Conservation (phyloP, 2,797 vertebrate species). For the Zenarchopterus dispar region DNA sequence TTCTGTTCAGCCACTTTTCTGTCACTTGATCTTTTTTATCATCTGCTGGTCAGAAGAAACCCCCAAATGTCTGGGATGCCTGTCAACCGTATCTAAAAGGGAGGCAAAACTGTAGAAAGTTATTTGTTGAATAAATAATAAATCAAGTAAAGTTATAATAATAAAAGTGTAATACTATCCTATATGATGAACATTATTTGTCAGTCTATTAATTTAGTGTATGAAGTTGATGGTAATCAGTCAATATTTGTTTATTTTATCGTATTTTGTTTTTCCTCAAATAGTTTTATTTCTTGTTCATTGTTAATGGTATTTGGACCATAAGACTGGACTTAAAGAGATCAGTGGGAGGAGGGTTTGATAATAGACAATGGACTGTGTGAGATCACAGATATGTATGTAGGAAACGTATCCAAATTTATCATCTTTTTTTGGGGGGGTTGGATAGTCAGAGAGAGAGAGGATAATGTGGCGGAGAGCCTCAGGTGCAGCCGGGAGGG, state of each 20-base stretch:
- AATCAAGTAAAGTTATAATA: slow-evolving; percentile 14
- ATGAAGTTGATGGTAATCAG: too few relatives aligned
- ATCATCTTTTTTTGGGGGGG: slow-evolving; percentile 77
- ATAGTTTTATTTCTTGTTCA: background rate
- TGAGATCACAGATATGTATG: slow-evolving; percentile 77
- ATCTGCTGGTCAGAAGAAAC: slow-evolving; percentile 78
- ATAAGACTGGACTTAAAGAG: background rate
- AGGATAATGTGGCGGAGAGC: slow-evolving; percentile 72
- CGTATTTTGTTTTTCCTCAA: background rate
- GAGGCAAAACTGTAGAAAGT: slow-evolving; percentile 82
- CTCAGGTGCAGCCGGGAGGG: slow-evolving; percentile 88
- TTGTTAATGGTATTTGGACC: slow-evolving; percentile 4
- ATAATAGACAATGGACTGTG: slow-evolving; percentile 59
- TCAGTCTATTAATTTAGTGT: too few relatives aligned
- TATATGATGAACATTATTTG: background rate
- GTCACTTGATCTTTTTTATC: slow-evolving; percentile 84
- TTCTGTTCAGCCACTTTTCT: slow-evolving; percentile 44
- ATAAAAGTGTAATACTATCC: background rate
- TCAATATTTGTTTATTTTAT: background rate
- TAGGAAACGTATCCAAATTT: slow-evolving; percentile 84
- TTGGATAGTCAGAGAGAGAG: slow-evolving; percentile 64
- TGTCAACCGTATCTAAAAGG: slow-evolving; percentile 91
- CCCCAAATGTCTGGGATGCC: slow-evolving; percentile 82
- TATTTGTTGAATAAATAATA: slow-evolving; percentile 78
- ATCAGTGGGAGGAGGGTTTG: slow-evolving; percentile 4